A percentile compares a stretch with the other conserved stretches of the same genome.
phyloP scores from a whole-genome alignment of 2,888 invertebrate genomes.

The Caradrina clavipalpis region DNA sequence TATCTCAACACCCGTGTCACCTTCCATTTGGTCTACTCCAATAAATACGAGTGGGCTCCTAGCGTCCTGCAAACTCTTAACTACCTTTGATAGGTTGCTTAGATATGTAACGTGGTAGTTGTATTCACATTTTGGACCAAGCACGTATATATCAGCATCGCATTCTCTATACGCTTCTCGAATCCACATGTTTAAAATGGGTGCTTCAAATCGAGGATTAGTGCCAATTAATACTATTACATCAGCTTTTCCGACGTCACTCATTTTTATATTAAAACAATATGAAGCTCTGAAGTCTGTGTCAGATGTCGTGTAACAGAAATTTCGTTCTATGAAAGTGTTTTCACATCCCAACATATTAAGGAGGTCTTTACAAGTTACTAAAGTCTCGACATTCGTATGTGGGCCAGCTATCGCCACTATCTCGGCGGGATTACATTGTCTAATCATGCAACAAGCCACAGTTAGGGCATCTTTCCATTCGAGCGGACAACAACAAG shows the following conservation, averaged over 20 bases:
- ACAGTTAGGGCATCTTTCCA: slow-evolving; percentile 97
- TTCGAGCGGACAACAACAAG: slow-evolving; percentile 94
- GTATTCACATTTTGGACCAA: slow-evolving; percentile 97
- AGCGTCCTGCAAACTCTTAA: slow-evolving; percentile 65
- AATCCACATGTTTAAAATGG: slow-evolving; percentile 98
- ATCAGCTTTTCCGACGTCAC: slow-evolving; percentile 94
- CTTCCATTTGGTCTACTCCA: slow-evolving; percentile 77
- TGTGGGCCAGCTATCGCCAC: slow-evolving; percentile 84
- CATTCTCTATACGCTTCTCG: slow-evolving; percentile 97
- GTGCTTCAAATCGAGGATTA: slow-evolving; percentile 99
- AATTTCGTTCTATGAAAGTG: slow-evolving; percentile 77
- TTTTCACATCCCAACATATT: slow-evolving; percentile 82
- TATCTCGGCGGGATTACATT: slow-evolving; percentile 90
- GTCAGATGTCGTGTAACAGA: slow-evolving; percentile 69
- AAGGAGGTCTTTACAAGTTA: slow-evolving; percentile 82
- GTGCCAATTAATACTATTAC: slow-evolving; percentile 97
- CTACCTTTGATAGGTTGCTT: slow-evolving; percentile 63
- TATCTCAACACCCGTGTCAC: slow-evolving; percentile 63
- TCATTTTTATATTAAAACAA: slow-evolving; percentile 92
- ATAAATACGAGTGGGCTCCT: slow-evolving; percentile 83
- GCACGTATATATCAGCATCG: slow-evolving; percentile 95
- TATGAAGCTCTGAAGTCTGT: slow-evolving; percentile 82
- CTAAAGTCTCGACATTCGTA: slow-evolving; percentile 83
- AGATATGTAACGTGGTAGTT: slow-evolving; percentile 92
- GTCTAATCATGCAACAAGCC: slow-evolving; percentile 92